Base-by-base conservation (phyloP, 2,113 vertebrate genomes). In the Macquaria australasica region DNA sequence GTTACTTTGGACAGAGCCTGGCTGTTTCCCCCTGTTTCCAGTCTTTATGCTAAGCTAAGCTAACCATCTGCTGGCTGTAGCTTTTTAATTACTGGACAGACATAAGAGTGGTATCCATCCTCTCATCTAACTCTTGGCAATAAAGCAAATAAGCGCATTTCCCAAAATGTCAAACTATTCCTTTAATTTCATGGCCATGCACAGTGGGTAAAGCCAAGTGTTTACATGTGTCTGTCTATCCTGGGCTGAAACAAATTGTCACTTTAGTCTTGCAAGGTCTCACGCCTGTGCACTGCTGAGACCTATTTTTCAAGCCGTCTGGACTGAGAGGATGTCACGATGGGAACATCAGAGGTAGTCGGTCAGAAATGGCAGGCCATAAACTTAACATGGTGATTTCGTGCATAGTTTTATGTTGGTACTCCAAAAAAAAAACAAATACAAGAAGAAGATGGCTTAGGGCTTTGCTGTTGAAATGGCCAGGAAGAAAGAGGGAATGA, bases 321-420 rank as follows among this genome's bases (percentile, higher is more conserved):
- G 53, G 51, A 73, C 68, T 58, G 56, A 86, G 79, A 82, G 48
- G 82, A 87, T 84, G 88, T 77, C 83, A 86, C 28, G 12, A 78
- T 23, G 48, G 73, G 59, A 77, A 79, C 79, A 79, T 88, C 81
- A 88, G 79, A 89, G 41, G 69, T 50, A 87, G 85, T 83, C 83
- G 83, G 85, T 88, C 87, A 89, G 87, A 87, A 85, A 75, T 89
- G 87, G 77, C 81, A 76, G 89, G 53, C 56, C 67, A 88, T 90
- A 66, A 84, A 90, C 90, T 92, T 85, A 86, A 84, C 75, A 90
- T 86, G 72, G 56, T 16, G 67, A 83, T 70, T 81, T 79, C 0
- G 56, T 83, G 85, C 81, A 68, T 45, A 73, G 68, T 78, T 87
- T 92, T 76, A 82, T 74, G 82, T 81, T 73, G 69, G 68, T 37